A percentile compares a stretch with the other conserved stretches of the same genome.
phyloP scores from a whole-genome alignment of 2,797 vertebrate genomes.

The Smutsia gigantea region DNA sequence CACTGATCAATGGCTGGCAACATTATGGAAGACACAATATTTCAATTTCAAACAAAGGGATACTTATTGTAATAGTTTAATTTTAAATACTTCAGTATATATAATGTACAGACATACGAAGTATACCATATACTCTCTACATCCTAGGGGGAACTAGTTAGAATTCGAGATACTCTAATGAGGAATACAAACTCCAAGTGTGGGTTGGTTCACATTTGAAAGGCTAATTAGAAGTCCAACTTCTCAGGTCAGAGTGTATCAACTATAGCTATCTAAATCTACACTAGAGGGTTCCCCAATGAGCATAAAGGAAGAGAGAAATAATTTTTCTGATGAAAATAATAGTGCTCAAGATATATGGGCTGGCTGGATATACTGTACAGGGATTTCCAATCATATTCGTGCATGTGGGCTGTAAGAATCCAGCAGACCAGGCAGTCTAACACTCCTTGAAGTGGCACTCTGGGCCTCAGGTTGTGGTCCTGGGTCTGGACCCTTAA shows the following conservation, averaged over 20 bases:
- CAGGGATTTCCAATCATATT: neutral
- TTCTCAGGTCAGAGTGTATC: neutral
- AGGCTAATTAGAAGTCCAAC: neutral
- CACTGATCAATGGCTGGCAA: neutral
- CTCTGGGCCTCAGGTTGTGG: neutral
- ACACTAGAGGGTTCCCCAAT: neutral
- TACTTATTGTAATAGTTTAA: neutral
- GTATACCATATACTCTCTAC: neutral
- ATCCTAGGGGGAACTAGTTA: neutral
- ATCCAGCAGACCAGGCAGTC: neutral
- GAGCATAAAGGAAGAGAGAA: neutral
- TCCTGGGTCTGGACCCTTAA: neutral
- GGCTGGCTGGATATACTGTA: neutral
- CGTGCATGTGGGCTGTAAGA: neutral
- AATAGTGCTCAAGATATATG: neutral
- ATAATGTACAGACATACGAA: neutral
- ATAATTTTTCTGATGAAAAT: slow-evolving; percentile 29
- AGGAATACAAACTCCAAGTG: neutral
- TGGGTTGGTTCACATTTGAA: neutral
- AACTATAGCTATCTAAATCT: neutral
- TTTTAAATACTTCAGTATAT: neutral
- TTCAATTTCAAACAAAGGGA: neutral
- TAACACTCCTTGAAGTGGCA: neutral
- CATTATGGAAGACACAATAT: neutral
- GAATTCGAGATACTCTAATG: neutral